Evolutionary conservation across 2,113 vertebrate species (phyloP).

Genomic region (Planiliza haematocheilus): DNA sequence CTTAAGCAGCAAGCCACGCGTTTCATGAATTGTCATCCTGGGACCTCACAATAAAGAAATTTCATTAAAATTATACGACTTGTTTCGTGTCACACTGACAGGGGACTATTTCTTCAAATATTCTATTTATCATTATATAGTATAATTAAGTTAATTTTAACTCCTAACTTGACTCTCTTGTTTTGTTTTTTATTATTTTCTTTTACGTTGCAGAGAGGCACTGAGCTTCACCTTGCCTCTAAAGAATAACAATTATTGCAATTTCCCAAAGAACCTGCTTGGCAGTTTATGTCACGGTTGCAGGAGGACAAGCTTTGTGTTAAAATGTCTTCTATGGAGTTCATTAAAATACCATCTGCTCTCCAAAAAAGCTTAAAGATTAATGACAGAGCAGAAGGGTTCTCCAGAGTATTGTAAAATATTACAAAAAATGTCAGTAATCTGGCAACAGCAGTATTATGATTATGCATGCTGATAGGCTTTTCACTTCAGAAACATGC

Average conservation of each 20-base stretch:
- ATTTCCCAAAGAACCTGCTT: slow-evolving; percentile 44
- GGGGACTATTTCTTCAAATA: slow-evolving; percentile 1
- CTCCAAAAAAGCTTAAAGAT: slow-evolving; percentile 45
- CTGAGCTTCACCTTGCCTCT: not conserved
- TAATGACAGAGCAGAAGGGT: slow-evolving; percentile 43
- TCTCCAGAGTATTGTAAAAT: slow-evolving; percentile 55
- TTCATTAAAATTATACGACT: not conserved
- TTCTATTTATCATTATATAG: slow-evolving; percentile 12
- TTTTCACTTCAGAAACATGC: slow-evolving; percentile 50
- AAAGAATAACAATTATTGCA: slow-evolving; percentile 36
- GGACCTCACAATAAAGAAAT: not conserved
- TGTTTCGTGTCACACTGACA: not conserved
- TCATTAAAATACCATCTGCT: slow-evolving; percentile 75
- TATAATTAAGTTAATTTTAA: not conserved
- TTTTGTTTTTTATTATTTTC: no score
- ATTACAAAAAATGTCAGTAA: slow-evolving; percentile 43
- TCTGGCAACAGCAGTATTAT: slow-evolving; percentile 49
- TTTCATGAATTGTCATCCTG: not conserved
- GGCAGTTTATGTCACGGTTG: slow-evolving; percentile 41
- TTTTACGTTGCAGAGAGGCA: slow-evolving; percentile 6
- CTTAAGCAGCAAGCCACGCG: not conserved
- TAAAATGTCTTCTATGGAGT: slow-evolving; percentile 57
- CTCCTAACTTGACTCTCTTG: not conserved
- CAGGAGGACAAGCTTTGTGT: slow-evolving; percentile 55
- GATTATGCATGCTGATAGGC: slow-evolving; percentile 55